Conservation (phyloP, 2,797 vertebrate species). For the Enteromius anoplus region DNA sequence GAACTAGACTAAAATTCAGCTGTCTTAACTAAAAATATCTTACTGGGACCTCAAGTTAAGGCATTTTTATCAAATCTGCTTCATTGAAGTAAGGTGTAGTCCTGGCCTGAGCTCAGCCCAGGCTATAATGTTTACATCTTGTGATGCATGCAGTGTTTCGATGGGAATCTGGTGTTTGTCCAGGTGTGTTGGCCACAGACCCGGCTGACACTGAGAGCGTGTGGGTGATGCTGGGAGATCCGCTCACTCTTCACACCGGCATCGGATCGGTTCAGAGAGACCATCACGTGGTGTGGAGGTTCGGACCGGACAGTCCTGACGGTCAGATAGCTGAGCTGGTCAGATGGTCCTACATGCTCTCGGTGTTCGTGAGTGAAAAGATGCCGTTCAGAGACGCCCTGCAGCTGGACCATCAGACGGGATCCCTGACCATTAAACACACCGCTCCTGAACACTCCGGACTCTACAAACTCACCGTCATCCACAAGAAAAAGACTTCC, state of each 20-base stretch:
- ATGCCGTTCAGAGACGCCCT: constrained; percentile 2
- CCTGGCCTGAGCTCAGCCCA: no score
- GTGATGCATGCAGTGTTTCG: no score
- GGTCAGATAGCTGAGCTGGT: constrained; percentile 9
- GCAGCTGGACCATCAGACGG: neutral
- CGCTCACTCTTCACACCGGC: constrained; percentile 18
- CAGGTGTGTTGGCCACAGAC: constrained; percentile 17
- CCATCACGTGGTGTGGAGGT: constrained; percentile 8
- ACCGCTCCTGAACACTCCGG: neutral
- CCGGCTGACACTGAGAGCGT: neutral
- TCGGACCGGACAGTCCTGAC: constrained; percentile 17
- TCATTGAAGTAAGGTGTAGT: no score
- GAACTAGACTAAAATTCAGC: no score
- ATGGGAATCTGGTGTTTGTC: neutral
- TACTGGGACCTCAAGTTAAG: no score
- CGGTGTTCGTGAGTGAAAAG: neutral
- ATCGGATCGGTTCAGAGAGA: neutral
- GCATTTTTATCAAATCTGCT: no score
- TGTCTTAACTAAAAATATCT: no score
- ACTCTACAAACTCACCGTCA: constrained; percentile 1
- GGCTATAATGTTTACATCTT: no score
- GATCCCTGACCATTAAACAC: constrained; percentile 33
- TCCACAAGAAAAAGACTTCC: neutral
- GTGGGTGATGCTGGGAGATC: constrained; percentile 20
- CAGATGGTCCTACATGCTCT: constrained; percentile 37